Conservation (phyloP, 2,888 invertebrate genomes). For the Myopa tessellatipennis region DNA sequence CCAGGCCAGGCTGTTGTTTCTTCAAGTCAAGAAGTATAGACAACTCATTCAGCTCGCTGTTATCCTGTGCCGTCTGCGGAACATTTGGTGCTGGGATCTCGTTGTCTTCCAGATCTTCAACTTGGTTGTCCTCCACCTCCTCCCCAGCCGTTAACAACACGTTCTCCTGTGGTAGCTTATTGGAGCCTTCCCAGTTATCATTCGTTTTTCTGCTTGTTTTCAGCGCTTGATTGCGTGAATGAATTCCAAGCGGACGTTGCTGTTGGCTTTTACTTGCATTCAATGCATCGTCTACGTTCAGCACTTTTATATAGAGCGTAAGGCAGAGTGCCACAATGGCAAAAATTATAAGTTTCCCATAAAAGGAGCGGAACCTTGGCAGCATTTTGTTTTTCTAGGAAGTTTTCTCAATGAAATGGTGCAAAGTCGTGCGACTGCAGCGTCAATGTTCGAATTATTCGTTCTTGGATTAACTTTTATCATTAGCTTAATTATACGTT, state of each 20-base stretch:
- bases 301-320: constrained; percentile 63
- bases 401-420: not conserved
- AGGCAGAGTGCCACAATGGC: constrained; percentile 62
- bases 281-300: constrained; percentile 48
- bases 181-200: constrained; percentile 28
- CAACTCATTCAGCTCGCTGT: constrained; percentile 55
- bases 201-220: not conserved
- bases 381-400: constrained; percentile 55
- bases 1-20: constrained; percentile 76
- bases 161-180: constrained; percentile 19
- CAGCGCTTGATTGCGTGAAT: constrained; percentile 34
- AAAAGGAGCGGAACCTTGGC: constrained; percentile 66
- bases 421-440: not conserved
- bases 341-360: constrained; percentile 65
- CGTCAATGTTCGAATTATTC: not conserved
- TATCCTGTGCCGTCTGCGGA: constrained; percentile 23
- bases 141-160: constrained; percentile 21
- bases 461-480: not conserved
- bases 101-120: constrained; percentile 48
- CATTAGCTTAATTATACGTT: not conserved
- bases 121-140: constrained; percentile 30
- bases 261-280: constrained; percentile 12
- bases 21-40: constrained; percentile 74
- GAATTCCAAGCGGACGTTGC: constrained; percentile 18
- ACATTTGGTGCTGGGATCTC: constrained; percentile 50